Percentiles rank a stretch among this genome's conserved stretches.
Conservation (phyloP, 2,797 vertebrate species). For the Sebastolobus altivelis region DNA sequence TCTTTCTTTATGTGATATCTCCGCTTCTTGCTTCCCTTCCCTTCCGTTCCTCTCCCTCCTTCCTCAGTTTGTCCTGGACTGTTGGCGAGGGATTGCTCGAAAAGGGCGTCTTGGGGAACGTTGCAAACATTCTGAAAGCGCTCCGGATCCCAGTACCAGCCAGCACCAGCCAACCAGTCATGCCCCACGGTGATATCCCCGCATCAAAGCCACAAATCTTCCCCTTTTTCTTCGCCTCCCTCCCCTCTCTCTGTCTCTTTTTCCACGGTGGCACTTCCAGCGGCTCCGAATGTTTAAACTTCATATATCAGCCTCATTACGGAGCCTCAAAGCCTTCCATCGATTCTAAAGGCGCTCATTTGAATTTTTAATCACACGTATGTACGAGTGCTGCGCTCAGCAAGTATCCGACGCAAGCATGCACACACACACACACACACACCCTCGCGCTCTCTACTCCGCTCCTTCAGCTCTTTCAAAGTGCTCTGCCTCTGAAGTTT, state of each 20-base stretch:
- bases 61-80: conserved; percentile 80
- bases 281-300: conserved; percentile 90
- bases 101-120: conserved; percentile 71
- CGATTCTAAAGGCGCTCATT: conserved; percentile 95
- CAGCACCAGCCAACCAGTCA: conserved; percentile 64
- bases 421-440: conserved; percentile 49
- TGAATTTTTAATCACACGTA: conserved; percentile 97
- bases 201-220: conserved; percentile 92
- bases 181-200: conserved; percentile 91
- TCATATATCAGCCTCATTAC: conserved; percentile 94
- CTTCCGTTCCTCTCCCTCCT: conserved; percentile 49
- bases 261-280: conserved; percentile 91
- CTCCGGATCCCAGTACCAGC: conserved; percentile 69
- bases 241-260: conserved; percentile 70
- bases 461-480: conserved; percentile 79
- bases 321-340: conserved; percentile 91
- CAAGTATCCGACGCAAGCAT: conserved; percentile 69
- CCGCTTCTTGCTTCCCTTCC: conserved; percentile 11
- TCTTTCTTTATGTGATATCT: conserved; percentile 20
- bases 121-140: conserved; percentile 59
- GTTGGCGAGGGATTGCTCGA: conserved; percentile 85
- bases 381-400: conserved; percentile 89
- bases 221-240: conserved; percentile 62
- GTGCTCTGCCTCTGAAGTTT: conserved; percentile 75
- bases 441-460: conserved; percentile 58